A percentile compares a stretch with the other conserved stretches of the same genome.
phyloP scores from a whole-genome alignment of 2,113 vertebrate species.

The Corythornis cristatus region DNA sequence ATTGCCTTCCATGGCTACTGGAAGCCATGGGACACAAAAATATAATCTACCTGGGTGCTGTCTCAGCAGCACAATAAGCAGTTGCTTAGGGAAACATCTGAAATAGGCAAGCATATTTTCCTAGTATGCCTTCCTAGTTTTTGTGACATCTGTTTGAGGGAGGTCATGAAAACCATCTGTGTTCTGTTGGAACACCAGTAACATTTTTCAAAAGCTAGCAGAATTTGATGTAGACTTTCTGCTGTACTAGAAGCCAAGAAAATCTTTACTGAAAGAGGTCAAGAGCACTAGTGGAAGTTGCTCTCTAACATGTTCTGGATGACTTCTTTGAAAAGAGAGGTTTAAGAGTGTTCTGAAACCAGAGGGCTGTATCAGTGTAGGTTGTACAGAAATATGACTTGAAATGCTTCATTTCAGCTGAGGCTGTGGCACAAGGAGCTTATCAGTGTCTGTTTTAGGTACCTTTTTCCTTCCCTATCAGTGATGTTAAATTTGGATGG shows the following conservation, averaged over 20 bases:
- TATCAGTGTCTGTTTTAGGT: neutral
- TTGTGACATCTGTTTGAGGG: neutral
- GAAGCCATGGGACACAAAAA: neutral
- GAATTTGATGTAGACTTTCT: neutral
- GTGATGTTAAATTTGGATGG: neutral
- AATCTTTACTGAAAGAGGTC: neutral
- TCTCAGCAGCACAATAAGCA: neutral
- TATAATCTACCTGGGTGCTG: neutral
- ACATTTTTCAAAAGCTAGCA: neutral
- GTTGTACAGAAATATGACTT: neutral
- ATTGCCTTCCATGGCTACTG: neutral
- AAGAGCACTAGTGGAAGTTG: neutral
- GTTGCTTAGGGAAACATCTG: neutral
- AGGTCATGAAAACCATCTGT: neutral
- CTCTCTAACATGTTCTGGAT: neutral
- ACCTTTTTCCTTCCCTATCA: neutral
- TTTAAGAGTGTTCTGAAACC: neutral
- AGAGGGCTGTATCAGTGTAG: neutral
- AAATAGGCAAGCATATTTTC: neutral
- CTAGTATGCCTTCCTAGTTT: neutral
- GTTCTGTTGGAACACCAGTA: neutral
- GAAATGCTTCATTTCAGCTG: neutral
- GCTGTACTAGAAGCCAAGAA: neutral
- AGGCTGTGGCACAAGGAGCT: accelerated
- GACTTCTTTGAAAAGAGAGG: neutral